Evolutionary conservation across 1,140 invertebrate species (phyloP).

Genomic region (Neomicropteryx cornuta): DNA sequence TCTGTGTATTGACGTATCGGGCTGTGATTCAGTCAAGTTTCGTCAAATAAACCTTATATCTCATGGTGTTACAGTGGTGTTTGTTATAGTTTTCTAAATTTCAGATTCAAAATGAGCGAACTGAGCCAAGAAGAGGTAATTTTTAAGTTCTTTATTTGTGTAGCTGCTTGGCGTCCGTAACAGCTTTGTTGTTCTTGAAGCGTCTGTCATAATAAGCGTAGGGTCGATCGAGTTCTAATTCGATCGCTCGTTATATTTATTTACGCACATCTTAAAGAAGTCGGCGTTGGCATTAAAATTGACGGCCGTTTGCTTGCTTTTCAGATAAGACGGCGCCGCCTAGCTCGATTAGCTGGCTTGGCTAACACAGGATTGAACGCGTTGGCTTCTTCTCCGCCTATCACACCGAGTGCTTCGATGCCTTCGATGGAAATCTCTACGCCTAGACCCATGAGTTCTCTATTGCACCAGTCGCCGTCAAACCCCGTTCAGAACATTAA

Average conservation of each 20-base stretch:
- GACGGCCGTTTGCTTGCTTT: too few relatives aligned
- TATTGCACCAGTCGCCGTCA: conserved; percentile 19
- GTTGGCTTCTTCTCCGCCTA: conserved; percentile 21
- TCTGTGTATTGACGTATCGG: conserved; percentile 31
- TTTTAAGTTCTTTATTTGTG: conserved; percentile 27
- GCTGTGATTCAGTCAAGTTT: too few relatives aligned
- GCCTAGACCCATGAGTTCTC: conserved; percentile 17
- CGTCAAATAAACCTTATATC: too few relatives aligned
- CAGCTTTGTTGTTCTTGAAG: too few relatives aligned
- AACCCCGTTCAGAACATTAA: conserved; percentile 25
- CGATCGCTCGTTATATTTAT: conserved; percentile 17
- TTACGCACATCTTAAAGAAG: conserved; percentile 24
- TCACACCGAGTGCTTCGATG: conserved; percentile 27
- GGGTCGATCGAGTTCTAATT: conserved; percentile 28
- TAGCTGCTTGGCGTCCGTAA: conserved; percentile 29
- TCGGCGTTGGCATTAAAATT: conserved; percentile 12
- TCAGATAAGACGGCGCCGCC: conserved; percentile 32
- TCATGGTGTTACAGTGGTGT: too few relatives aligned
- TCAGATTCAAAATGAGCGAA: conserved; percentile 58
- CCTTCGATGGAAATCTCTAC: conserved; percentile 22
- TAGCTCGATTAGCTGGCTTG: conserved; percentile 28
- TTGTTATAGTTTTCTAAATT: too few relatives aligned
- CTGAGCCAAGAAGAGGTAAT: conserved; percentile 65
- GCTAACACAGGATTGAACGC: conserved; percentile 21
- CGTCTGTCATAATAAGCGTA: too few relatives aligned